A percentile compares a stretch with the other conserved stretches of the same genome.
Conservation (phyloP, 2,888 invertebrate species). For the Drosophila yooni region DNA sequence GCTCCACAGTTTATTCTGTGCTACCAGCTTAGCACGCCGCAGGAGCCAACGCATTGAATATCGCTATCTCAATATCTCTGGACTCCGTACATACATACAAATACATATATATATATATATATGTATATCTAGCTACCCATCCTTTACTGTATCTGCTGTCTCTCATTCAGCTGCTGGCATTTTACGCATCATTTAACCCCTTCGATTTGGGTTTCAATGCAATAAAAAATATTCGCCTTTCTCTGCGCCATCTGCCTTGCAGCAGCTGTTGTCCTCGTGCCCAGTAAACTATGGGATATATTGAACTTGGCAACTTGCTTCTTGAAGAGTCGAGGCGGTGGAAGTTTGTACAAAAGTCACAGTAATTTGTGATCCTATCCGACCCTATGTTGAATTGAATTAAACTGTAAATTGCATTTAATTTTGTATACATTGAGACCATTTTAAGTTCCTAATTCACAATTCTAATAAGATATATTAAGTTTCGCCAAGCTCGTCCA, state of each 20-base stretch:
- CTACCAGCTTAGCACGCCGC: slow-evolving; percentile 27
- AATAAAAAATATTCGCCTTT: slow-evolving; percentile 49
- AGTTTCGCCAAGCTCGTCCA: background rate
- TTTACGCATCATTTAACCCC: slow-evolving; percentile 72
- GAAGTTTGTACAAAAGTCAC: background rate
- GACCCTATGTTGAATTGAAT: slow-evolving; percentile 5
- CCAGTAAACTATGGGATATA: slow-evolving; percentile 10
- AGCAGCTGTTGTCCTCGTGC: slow-evolving; percentile 31
- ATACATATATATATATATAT: background rate
- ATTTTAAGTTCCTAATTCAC: no score
- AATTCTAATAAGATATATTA: background rate
- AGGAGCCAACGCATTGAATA: slow-evolving; percentile 40
- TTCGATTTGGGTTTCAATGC: slow-evolving; percentile 68
- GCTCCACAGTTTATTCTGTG: slow-evolving; percentile 50
- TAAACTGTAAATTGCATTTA: background rate
- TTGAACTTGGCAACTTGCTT: slow-evolving; percentile 38
- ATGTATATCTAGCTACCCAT: background rate
- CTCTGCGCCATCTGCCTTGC: slow-evolving; percentile 17
- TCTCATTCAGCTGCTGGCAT: slow-evolving; percentile 42
- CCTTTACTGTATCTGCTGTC: background rate
- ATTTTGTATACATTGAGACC: background rate
- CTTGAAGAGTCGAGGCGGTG: background rate
- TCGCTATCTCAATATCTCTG: slow-evolving; percentile 13
- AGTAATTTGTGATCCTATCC: slow-evolving; percentile 29
- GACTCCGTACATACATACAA: background rate